Evolutionary conservation across 2,797 vertebrate genomes (phyloP).

Genomic region (Oreortyx pictus): DNA sequence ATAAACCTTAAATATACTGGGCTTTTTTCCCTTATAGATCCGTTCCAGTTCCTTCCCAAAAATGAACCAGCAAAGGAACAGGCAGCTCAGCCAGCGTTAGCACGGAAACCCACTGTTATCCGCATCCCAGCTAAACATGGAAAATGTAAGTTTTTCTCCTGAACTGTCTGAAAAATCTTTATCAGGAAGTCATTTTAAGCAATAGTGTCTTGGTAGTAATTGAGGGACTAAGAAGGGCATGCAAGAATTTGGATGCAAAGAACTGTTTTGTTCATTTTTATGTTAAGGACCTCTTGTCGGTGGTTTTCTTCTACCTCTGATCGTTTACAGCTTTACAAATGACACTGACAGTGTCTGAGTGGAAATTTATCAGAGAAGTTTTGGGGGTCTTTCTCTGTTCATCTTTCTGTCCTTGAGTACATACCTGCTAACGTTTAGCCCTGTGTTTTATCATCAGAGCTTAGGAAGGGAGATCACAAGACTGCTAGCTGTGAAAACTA

Average conservation of each 20-base stretch:
- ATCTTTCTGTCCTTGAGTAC: not conserved
- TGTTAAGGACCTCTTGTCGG: not conserved
- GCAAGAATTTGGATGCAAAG: not conserved
- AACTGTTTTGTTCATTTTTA: not conserved
- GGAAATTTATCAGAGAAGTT: not conserved
- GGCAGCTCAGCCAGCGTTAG: constrained; percentile 61
- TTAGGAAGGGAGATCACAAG: not conserved
- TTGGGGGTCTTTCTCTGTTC: not conserved
- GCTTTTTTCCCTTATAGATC: constrained; percentile 75
- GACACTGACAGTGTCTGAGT: not conserved
- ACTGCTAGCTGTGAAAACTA: not conserved
- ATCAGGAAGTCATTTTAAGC: not conserved
- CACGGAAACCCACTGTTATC: constrained; percentile 93
- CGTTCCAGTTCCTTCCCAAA: constrained; percentile 81
- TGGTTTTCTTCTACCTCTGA: constrained; percentile 24
- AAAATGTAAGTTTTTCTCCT: constrained; percentile 77
- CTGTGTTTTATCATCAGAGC: constrained; percentile 22
- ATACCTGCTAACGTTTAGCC: not conserved
- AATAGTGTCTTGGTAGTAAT: not conserved
- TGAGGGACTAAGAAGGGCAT: not conserved
- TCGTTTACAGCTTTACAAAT: constrained; percentile 18
- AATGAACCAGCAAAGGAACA: constrained; percentile 70
- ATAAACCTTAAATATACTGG: constrained; percentile 59
- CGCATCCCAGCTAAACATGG: constrained; percentile 86
- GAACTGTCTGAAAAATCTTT: not conserved